Conservation (phyloP, 2,113 vertebrate genomes). For the Pogonocichla stellata region DNA sequence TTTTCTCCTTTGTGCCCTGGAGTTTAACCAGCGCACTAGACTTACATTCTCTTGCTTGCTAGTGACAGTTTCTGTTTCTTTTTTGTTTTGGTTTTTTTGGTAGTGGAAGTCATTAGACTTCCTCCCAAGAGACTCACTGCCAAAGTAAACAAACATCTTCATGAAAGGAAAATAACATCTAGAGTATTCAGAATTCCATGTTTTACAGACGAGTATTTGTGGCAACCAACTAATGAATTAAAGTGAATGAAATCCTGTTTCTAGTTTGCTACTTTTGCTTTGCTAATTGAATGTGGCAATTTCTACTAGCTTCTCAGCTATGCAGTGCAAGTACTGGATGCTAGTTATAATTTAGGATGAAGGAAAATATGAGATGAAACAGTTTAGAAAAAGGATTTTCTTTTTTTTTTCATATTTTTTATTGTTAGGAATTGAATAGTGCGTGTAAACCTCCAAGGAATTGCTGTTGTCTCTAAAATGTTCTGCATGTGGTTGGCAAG, state of each 20-base stretch:
- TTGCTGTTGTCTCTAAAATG: constrained; percentile 40
- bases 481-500: constrained; percentile 55
- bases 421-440: constrained; percentile 16
- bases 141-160: constrained; percentile 65
- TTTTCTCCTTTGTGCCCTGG: constrained; percentile 3
- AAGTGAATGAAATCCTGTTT: constrained; percentile 34
- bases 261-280: constrained; percentile 19
- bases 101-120: constrained; percentile 60
- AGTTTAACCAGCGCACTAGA: constrained; percentile 41
- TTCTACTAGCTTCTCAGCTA: constrained; percentile 13
- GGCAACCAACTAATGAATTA: constrained; percentile 42
- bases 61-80: constrained; percentile 50
- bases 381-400: not conserved
- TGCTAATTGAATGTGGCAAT: constrained; percentile 26
- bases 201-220: constrained; percentile 30
- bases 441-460: not conserved
- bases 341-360: constrained; percentile 27
- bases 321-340: not conserved
- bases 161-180: constrained; percentile 56
- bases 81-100: not conserved
- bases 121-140: constrained; percentile 48
- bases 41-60: constrained; percentile 53
- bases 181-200: constrained; percentile 42
- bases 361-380: constrained; percentile 27
- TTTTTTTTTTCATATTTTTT: not conserved